phyloP scores from a whole-genome alignment of 2,113 vertebrate species.

The Lathamus discolor region DNA sequence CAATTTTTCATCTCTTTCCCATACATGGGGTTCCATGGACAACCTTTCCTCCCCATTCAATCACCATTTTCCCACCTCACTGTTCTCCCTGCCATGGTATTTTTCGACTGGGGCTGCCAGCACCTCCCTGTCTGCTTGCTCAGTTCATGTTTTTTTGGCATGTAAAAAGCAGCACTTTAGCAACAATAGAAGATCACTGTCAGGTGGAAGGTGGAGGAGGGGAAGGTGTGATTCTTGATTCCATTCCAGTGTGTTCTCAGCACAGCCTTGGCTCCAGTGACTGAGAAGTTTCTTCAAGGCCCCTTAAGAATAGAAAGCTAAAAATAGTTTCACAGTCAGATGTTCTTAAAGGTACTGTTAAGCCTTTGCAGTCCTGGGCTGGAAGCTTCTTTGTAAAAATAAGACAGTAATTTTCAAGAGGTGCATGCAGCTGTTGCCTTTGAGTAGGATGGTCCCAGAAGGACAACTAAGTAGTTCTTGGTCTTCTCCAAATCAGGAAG shows the following conservation, averaged over 20 bases:
- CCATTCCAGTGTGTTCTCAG: conserved; percentile 57
- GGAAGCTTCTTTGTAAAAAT: conserved; percentile 4
- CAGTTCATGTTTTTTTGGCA: conserved; percentile 15
- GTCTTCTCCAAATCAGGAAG: neutral
- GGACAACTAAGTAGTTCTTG: neutral
- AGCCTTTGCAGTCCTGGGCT: conserved; percentile 35
- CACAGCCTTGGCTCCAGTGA: conserved; percentile 56
- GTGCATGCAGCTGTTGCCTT: neutral
- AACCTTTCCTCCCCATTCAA: neutral
- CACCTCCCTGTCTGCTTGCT: conserved; percentile 43
- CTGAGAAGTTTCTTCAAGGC: conserved; percentile 55
- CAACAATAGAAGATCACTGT: conserved; percentile 61
- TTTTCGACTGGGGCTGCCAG: conserved; percentile 33
- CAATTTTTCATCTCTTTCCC: neutral
- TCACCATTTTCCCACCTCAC: neutral
- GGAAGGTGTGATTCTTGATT: conserved; percentile 67
- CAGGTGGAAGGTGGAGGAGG: conserved; percentile 29
- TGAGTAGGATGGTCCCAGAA: neutral
- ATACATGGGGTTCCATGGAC: neutral
- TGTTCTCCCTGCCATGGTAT: neutral
- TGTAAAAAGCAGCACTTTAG: conserved; percentile 38
- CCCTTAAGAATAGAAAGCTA: conserved; percentile 59
- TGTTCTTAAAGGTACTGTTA: conserved; percentile 48
- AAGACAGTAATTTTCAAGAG: neutral
- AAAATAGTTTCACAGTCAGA: conserved; percentile 65